Percentiles rank a stretch among this genome's conserved stretches.
Conservation (phyloP, 2,113 vertebrate genomes). For the Columba janthina region DNA sequence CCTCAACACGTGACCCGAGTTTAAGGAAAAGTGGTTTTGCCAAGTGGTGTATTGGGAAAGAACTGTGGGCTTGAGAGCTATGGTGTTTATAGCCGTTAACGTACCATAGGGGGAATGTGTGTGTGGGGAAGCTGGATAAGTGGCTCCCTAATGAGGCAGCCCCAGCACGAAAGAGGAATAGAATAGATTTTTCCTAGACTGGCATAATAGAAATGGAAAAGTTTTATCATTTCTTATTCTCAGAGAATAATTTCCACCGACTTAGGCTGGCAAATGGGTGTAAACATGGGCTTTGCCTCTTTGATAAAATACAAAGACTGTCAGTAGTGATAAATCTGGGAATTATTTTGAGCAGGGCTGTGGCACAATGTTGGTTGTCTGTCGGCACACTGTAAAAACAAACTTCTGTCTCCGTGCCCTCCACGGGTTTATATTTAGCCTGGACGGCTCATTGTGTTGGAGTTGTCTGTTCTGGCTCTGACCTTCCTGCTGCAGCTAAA, state of each 20-base stretch:
- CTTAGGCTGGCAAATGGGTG: background rate
- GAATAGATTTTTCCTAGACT: background rate
- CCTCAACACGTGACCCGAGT: background rate
- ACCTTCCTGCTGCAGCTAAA: conserved; percentile 50
- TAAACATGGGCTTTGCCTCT: background rate
- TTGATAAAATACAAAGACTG: conserved; percentile 31
- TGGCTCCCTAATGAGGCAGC: background rate
- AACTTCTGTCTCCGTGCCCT: background rate
- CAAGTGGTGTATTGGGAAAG: background rate
- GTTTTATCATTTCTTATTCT: background rate
- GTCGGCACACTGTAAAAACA: conserved; percentile 30
- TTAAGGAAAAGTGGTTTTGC: background rate
- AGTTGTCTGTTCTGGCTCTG: conserved; percentile 19
- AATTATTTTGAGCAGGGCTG: conserved; percentile 26
- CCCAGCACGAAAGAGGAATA: background rate
- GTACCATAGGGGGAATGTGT: background rate
- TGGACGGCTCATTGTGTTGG: conserved; percentile 31
- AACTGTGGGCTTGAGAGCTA: background rate
- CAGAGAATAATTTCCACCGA: conserved; percentile 9
- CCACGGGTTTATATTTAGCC: background rate
- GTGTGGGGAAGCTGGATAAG: background rate
- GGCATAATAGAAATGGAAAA: conserved; percentile 13
- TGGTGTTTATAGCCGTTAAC: background rate
- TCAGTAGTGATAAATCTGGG: background rate
- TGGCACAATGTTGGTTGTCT: background rate